Evolutionary conservation across 2,113 vertebrate species (phyloP).

Genomic region (Cinclus cinclus): DNA sequence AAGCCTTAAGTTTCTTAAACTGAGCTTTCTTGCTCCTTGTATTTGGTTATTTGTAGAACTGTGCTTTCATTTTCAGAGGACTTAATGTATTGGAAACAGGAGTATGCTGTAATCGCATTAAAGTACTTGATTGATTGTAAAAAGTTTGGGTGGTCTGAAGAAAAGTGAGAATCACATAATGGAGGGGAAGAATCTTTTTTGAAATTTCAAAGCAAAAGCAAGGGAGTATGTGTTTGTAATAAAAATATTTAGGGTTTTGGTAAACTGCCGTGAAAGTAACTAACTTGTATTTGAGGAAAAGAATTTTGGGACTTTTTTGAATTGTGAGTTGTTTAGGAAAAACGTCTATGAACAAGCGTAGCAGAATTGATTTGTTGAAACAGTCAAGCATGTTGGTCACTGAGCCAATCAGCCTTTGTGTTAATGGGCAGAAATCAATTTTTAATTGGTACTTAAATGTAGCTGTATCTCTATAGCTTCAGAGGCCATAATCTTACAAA

Average conservation of each 20-base stretch:
- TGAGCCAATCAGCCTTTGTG: background rate
- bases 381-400: background rate
- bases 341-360: background rate
- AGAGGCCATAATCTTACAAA: background rate
- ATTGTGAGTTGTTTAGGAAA: background rate
- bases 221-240: background rate
- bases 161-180: background rate
- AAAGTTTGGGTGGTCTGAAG: background rate
- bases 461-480: background rate
- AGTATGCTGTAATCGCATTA: background rate
- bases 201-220: background rate
- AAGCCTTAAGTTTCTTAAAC: background rate
- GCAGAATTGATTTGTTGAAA: background rate
- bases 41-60: background rate
- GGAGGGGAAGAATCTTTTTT: background rate
- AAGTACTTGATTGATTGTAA: background rate
- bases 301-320: background rate
- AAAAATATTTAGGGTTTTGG: background rate
- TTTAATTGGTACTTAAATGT: background rate
- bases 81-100: background rate
- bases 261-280: background rate
- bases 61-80: background rate
- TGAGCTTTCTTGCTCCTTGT: background rate
- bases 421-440: background rate
- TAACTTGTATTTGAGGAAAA: background rate